Percentiles rank a stretch among this genome's conserved stretches.
Evolutionary conservation across 2,888 invertebrate species (phyloP).

Genomic region (Tubulanus polymorphus): DNA sequence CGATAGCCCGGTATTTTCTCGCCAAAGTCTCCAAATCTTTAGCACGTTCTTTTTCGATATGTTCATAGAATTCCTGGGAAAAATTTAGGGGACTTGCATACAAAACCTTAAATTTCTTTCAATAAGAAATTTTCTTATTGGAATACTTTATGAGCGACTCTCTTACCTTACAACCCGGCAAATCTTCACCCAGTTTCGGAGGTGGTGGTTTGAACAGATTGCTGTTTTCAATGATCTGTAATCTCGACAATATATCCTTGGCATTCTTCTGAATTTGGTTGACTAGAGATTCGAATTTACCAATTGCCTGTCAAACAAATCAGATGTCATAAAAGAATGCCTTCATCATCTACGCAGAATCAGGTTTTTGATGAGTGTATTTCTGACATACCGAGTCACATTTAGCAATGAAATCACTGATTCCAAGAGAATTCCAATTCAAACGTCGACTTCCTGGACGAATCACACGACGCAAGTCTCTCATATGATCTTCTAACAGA

Average conservation of each 20-base stretch:
- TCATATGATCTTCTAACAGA: slow-evolving; percentile 48
- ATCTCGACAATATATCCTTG: slow-evolving; percentile 48
- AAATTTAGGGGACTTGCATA: neutral
- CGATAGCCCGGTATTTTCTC: slow-evolving; percentile 72
- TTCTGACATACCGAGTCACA: slow-evolving; percentile 58
- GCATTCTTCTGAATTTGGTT: slow-evolving; percentile 55
- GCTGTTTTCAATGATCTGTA: slow-evolving; percentile 44
- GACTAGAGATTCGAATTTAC: slow-evolving; percentile 55
- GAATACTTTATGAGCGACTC: no score
- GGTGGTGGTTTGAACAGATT: slow-evolving; percentile 49
- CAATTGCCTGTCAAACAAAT: slow-evolving; percentile 48
- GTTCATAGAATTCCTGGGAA: slow-evolving; percentile 66
- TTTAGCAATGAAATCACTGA: slow-evolving; percentile 66
- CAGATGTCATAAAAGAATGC: no score
- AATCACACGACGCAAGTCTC: slow-evolving; percentile 46
- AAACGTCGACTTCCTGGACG: slow-evolving; percentile 77
- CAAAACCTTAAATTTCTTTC: no score
- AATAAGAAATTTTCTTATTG: no score
- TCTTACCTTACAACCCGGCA: slow-evolving; percentile 49
- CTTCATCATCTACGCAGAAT: no score
- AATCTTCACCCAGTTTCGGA: slow-evolving; percentile 34
- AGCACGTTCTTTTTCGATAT: slow-evolving; percentile 66
- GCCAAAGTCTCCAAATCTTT: slow-evolving; percentile 66
- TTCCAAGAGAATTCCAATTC: slow-evolving; percentile 82
- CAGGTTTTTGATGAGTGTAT: no score